Conservation (phyloP, 2,888 invertebrate species). For the Lepidocyrtoides sp. region DNA sequence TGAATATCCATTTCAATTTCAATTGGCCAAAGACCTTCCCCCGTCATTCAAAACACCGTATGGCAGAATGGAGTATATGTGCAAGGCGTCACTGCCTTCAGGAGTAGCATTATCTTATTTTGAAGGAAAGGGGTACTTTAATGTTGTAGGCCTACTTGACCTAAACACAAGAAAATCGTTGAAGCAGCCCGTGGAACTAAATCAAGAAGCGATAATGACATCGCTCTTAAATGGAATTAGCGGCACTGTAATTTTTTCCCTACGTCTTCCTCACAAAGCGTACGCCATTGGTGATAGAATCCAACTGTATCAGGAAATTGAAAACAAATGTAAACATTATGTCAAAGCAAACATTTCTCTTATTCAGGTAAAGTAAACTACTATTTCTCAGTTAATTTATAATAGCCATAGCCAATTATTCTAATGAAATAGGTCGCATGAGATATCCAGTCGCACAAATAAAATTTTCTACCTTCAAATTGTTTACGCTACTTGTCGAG, state of each 20-base stretch:
- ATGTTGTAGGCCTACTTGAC: conserved; percentile 66
- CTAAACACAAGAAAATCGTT: conserved; percentile 57
- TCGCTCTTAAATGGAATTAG: conserved; percentile 29
- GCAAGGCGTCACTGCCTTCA: conserved; percentile 72
- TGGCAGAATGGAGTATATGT: conserved; percentile 73
- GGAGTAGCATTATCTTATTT: conserved; percentile 70
- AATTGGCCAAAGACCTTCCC: conserved; percentile 68
- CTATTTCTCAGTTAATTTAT: not conserved
- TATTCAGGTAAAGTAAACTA: conserved; percentile 61
- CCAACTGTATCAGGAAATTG: conserved; percentile 70
- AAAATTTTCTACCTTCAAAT: too few species aligned
- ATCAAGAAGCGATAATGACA: conserved; percentile 59
- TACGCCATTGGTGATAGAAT: conserved; percentile 75
- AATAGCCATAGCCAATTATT: too few species aligned
- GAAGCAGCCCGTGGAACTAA: conserved; percentile 66
- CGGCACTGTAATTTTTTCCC: conserved; percentile 61
- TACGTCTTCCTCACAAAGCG: conserved; percentile 71
- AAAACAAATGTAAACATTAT: conserved; percentile 69
- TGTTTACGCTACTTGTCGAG: too few species aligned
- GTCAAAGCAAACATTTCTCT: conserved; percentile 76
- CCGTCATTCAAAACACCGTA: conserved; percentile 73
- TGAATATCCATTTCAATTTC: conserved; percentile 73
- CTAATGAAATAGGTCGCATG: too few species aligned
- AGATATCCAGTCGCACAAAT: too few species aligned
- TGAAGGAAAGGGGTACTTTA: conserved; percentile 65